phyloP scores from a whole-genome alignment of 2,888 invertebrate genomes.

The Dexiosoma caninum region DNA sequence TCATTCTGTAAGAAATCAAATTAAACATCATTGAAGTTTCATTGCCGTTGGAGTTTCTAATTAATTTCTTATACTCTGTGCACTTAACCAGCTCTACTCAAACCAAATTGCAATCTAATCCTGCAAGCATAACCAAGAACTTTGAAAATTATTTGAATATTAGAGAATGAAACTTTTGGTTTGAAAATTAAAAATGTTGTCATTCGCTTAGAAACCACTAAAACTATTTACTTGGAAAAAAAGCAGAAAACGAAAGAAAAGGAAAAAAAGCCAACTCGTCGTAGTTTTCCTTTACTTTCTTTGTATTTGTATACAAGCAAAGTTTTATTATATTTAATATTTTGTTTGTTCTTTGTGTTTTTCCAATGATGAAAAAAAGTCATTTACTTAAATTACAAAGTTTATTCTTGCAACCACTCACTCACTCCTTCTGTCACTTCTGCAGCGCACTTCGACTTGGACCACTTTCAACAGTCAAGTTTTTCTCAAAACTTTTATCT shows the following conservation, averaged over 20 bases:
- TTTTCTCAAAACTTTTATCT: slow-evolving; percentile 41
- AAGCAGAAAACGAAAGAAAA: too few relatives aligned
- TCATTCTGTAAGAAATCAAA: slow-evolving; percentile 16
- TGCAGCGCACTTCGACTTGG: slow-evolving; percentile 6
- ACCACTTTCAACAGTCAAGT: slow-evolving; percentile 18
- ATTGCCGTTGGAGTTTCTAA: slow-evolving; percentile 54
- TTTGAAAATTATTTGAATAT: slow-evolving; percentile 49
- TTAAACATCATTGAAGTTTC: slow-evolving; percentile 24
- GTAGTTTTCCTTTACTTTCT: neutral
- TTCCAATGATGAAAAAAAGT: slow-evolving; percentile 26
- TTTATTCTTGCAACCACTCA: slow-evolving; percentile 48
- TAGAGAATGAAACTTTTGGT: slow-evolving; percentile 16
- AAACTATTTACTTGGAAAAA: neutral
- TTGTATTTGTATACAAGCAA: neutral
- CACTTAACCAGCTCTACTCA: slow-evolving; percentile 15
- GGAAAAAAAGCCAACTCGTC: too few relatives aligned
- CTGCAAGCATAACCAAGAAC: neutral
- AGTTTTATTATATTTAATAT: slow-evolving; percentile 22
- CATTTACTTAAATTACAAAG: slow-evolving; percentile 62
- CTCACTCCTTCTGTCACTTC: slow-evolving; percentile 21
- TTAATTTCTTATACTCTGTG: slow-evolving; percentile 25
- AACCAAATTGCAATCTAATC: slow-evolving; percentile 30
- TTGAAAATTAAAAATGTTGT: slow-evolving; percentile 24
- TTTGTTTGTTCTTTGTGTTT: neutral
- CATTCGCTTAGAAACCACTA: slow-evolving; percentile 8